A percentile compares a stretch with the other conserved stretches of the same genome.
These are phyloP conservation scores for Volucella zonaria DNA, from an alignment of 2,888 invertebrate genomes.

Conservation along the genomic window DNA sequence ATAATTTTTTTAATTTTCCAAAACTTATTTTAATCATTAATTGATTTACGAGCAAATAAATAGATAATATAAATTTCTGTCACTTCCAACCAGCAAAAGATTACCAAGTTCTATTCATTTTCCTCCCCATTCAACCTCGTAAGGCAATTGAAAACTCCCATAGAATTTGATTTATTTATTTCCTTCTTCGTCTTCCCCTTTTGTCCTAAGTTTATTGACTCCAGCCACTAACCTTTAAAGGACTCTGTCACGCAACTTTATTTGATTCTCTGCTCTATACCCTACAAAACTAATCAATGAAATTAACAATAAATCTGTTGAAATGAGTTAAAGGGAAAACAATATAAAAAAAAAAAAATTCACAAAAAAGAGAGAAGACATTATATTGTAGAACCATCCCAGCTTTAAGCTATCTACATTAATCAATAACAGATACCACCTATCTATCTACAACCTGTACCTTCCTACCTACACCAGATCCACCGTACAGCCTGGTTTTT, in stretches of 20 bases:
- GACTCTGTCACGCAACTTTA: conserved; percentile 16
- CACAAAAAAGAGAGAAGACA: not conserved
- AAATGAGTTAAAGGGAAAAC: conserved; percentile 40
- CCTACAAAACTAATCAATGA: conserved; percentile 29
- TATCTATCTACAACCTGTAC: conserved; percentile 1
- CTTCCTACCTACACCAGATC: conserved; percentile 8
- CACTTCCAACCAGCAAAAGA: too few species aligned
- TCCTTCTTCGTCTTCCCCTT: not conserved
- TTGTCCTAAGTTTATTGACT: not conserved
- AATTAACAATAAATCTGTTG: conserved; percentile 61
- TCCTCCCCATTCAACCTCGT: not conserved
- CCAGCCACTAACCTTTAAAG: not conserved
- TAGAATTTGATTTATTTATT: not conserved
- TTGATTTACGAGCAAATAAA: too few species aligned
- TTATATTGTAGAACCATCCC: not conserved
- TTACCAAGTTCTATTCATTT: too few species aligned
- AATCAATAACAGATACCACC: conserved; percentile 64
- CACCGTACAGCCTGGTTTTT: conserved; percentile 32
- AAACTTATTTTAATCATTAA: too few species aligned
- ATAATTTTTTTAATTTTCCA: too few species aligned
- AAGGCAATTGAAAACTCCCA: conserved; percentile 7
- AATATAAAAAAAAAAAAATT: conserved; percentile 5
- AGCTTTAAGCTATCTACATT: conserved; percentile 45
- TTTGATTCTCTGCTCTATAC: not conserved
- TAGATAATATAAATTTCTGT: too few species aligned